Percentiles rank a stretch among this genome's conserved stretches.
These are phyloP conservation scores for Crocallis elinguaria DNA, from an alignment of 2,888 invertebrate species.

Conservation along the genomic window DNA sequence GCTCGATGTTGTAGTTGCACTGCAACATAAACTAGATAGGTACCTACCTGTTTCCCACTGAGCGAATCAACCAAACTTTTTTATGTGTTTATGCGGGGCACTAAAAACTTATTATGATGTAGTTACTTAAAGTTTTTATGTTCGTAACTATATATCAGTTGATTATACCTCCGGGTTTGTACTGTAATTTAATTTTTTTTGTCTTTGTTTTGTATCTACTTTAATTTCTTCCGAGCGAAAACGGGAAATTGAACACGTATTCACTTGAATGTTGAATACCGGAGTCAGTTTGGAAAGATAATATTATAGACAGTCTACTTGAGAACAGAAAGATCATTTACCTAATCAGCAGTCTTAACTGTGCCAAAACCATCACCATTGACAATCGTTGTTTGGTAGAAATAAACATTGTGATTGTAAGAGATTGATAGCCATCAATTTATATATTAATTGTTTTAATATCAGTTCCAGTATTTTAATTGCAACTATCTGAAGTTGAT, in stretches of 20 bases:
- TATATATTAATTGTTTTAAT: too few species aligned
- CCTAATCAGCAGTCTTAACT: too few species aligned
- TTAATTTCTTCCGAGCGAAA: neutral
- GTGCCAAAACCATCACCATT: too few species aligned
- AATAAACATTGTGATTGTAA: too few species aligned
- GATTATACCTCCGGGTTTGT: constrained; percentile 24
- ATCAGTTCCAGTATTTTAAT: too few species aligned
- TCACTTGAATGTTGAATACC: too few species aligned
- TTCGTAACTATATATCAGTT: constrained; percentile 39
- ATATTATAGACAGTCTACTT: too few species aligned
- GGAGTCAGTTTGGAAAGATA: too few species aligned
- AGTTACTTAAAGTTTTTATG: constrained; percentile 47
- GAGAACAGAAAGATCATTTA: too few species aligned
- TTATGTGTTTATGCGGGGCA: constrained; percentile 48
- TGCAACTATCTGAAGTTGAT: too few species aligned
- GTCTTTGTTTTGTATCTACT: neutral
- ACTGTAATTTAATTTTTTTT: constrained; percentile 5
- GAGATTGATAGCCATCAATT: too few species aligned
- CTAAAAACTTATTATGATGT: constrained; percentile 43
- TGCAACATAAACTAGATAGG: constrained; percentile 30
- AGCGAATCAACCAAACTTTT: constrained; percentile 44
- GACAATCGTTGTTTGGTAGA: too few species aligned
- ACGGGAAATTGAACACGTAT: neutral
- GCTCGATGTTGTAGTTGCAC: constrained; percentile 22
- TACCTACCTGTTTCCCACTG: constrained; percentile 16